Evolutionary conservation across 2,888 invertebrate genomes (phyloP), one percentile per base, ranked within the genome.

Genomic region (Oscheius myriophilus): DNA sequence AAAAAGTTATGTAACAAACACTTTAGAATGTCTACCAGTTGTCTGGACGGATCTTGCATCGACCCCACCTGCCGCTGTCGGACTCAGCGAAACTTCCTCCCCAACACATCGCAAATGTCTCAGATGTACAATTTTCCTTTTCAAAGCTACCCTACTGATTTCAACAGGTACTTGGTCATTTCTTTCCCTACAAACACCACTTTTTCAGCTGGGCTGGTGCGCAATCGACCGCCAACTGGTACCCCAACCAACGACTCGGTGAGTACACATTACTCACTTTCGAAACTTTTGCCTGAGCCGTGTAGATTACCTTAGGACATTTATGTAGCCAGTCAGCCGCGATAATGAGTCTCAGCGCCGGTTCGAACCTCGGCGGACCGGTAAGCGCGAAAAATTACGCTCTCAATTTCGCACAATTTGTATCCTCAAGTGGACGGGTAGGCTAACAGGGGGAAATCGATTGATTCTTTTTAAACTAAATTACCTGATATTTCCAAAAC

Each of bases 1-100:
- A n/a, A n/a, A n/a, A n/a, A n/a, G n/a, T n/a, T n/a, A n/a, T n/a
- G n/a, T n/a, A n/a, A n/a, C n/a, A 26, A 23, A 46, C 26, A 39
- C 42, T 33, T 33, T 57, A 70, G 49, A 14, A 73, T 73, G 73
- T 76, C 76, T n/a, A 66, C 68, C 41, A 43, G 52, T 21, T 66
- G 66, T 23, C 25, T 66, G 14, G 66, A 66, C 39, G 66, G 66
- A 7, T 57, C 66, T 21, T 66, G 66, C 49, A 43, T 66, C 18
- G 66, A 66, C 26, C 57, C 57, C 16, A 39, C 46, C n/a, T 66
- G 66, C 39, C 66, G 66, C 33, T 66, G 66, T 42, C 55, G 66
- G 21, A 53, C 58, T 11, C 57, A 51, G 42, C 26, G 63, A 39
- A 63, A 63, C 53, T 63, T 63, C 52, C 63, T 63, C 23, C 63